Percentiles rank a stretch among this genome's conserved stretches.
Evolutionary conservation across 2,797 vertebrate species (phyloP).

Genomic region (Agapornis canus): DNA sequence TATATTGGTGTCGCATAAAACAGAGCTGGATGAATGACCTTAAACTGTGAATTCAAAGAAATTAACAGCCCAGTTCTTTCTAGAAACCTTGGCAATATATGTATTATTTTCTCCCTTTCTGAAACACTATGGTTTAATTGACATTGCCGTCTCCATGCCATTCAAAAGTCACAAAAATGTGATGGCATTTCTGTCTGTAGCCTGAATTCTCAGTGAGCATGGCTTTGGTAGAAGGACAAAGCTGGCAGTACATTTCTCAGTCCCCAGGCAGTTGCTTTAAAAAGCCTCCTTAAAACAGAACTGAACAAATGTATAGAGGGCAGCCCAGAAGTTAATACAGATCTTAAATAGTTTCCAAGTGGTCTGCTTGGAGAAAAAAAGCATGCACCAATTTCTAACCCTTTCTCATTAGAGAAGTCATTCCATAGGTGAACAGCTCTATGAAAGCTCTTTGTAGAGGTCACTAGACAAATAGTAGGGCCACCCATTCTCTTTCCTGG

Average conservation of each 20-base stretch:
- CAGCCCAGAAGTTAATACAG: slow-evolving; percentile 11
- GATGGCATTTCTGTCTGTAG: not conserved
- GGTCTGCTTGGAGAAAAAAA: not conserved
- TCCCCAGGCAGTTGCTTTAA: not conserved
- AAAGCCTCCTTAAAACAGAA: not conserved
- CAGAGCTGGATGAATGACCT: not conserved
- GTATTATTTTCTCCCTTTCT: not conserved
- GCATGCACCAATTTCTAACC: not conserved
- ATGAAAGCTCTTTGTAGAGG: not conserved
- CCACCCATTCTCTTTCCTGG: not conserved
- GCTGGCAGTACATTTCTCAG: not conserved
- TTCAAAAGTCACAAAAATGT: not conserved
- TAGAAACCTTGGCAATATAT: not conserved
- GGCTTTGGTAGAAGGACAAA: not conserved
- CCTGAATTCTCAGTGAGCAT: not conserved
- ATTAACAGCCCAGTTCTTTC: not conserved
- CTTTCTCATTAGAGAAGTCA: not conserved
- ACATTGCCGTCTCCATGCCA: not conserved
- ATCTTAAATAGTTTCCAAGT: not conserved
- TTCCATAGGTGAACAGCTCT: not conserved
- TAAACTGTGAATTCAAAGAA: slow-evolving; percentile 6
- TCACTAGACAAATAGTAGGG: not conserved
- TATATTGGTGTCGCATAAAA: not conserved
- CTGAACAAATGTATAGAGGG: not conserved
- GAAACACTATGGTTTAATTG: not conserved